These are phyloP conservation scores for Meteorus cinctellus DNA, from an alignment of 2,888 invertebrate genomes.

Conservation along the genomic window DNA sequence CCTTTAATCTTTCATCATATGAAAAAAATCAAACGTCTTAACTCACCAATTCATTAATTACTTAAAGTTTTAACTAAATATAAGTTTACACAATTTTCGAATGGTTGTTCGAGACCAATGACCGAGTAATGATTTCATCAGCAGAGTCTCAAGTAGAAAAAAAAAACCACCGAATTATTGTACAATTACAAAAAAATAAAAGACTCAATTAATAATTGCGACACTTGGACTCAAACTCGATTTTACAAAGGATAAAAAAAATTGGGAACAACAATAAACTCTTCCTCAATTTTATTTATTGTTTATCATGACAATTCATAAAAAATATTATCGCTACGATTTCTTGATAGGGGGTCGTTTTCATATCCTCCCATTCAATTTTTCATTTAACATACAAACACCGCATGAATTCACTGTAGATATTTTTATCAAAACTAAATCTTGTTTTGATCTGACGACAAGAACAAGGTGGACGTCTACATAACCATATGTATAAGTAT, in stretches of 20 bases:
- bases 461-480: not conserved
- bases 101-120: too few relatives aligned
- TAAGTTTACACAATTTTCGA: too few relatives aligned
- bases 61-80: too few relatives aligned
- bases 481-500: not conserved
- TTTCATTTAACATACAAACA: not conserved
- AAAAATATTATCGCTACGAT: not conserved
- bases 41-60: too few relatives aligned
- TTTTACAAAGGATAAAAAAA: not conserved
- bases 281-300: not conserved
- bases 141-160: too few relatives aligned
- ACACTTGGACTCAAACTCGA: too few relatives aligned
- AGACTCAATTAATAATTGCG: too few relatives aligned
- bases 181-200: too few relatives aligned
- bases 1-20: too few relatives aligned
- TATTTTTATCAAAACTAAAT: not conserved
- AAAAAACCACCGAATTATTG: too few relatives aligned
- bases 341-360: not conserved
- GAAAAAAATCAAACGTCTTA: too few relatives aligned
- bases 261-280: not conserved
- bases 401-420: not conserved
- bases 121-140: too few relatives aligned
- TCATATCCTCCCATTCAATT: not conserved
- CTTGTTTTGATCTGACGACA: slow-evolving; percentile 10
- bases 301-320: not conserved